Base-by-base conservation (phyloP, 2,113 vertebrate species). In the Misgurnus anguillicaudatus region DNA sequence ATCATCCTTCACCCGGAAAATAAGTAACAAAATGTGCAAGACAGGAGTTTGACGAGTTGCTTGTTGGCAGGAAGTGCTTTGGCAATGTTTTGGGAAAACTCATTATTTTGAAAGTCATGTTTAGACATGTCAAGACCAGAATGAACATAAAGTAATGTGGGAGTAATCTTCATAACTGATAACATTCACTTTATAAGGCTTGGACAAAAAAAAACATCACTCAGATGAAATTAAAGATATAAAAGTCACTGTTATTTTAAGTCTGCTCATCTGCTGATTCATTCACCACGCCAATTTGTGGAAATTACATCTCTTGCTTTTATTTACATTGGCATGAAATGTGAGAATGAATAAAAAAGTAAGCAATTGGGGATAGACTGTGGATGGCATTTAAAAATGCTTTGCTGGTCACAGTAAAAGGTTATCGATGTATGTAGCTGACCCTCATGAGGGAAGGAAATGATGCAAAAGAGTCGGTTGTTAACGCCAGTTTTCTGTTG, bases 401-500 rank as follows among this genome's bases (percentile, higher is more conserved):
- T 74, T 74, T 74, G 57, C 57, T 62, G 55, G 71, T 74, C 71
- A 61, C 55, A 31, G 55, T 45, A 13, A 74, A 74, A 74, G 72
- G 55, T 74, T 62, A 45, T 61, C 39, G 31, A 38, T 64, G 60
- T 60, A 60, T 55, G 19, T 48, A 36, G 57, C 14, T 45, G 36
- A 47, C 31, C 71, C 65, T 24, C 53, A 24, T 53, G 24, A 47
- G 62, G 41, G 16, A 47, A 24, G 38, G 45, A 62, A 14, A 47
- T 16, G 3, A n/a, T 5, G 61, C 39, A 39, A 63, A 71, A 14
- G 7, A 8, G 11, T 11, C 45, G 60, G 64, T 76, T 64, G 53
- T 81, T 75, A 58, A 58, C 68, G 53, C 6, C 48, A 72, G 81
- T 82, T 87, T 87, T 82, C 82, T 86, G 85, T 82, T 53, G 71